Conservation (phyloP, 2,113 vertebrate species). For the Aphelocoma coerulescens region DNA sequence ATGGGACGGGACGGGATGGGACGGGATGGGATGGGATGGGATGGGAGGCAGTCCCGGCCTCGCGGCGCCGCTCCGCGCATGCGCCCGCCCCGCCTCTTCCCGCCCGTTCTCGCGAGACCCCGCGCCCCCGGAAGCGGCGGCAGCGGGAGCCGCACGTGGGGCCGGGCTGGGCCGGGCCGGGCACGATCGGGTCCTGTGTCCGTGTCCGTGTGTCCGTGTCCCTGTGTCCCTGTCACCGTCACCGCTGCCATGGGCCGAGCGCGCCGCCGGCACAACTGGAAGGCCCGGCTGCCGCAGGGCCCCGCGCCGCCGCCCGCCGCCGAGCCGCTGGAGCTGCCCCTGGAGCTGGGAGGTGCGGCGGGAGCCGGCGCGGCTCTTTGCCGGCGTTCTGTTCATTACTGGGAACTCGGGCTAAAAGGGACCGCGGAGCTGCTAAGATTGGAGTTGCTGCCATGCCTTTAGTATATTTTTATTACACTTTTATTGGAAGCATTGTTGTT, state of each 20-base stretch:
- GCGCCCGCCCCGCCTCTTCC: too few relatives aligned
- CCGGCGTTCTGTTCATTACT: fast-evolving
- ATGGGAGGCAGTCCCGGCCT: too few relatives aligned
- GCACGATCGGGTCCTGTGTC: too few relatives aligned
- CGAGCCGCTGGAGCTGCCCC: conserved; percentile 48
- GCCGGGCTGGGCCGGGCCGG: fast-evolving
- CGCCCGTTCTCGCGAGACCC: background rate
- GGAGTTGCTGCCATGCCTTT: fast-evolving
- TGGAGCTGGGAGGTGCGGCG: conserved; percentile 69
- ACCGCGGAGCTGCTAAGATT: fast-evolving
- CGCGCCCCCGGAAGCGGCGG: background rate
- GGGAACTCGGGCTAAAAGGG: fast-evolving
- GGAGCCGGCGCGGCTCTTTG: background rate
- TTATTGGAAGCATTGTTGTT: fast-evolving
- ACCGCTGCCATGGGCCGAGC: conserved; percentile 71
- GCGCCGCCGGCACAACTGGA: conserved; percentile 85
- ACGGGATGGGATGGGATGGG: too few relatives aligned
- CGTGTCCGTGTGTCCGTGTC: background rate
- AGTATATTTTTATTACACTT: fast-evolving
- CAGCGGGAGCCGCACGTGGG: background rate
- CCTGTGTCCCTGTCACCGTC: fast-evolving
- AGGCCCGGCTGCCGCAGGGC: conserved; percentile 71
- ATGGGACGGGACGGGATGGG: too few relatives aligned
- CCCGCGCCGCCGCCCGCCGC: background rate
- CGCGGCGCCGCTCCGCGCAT: too few relatives aligned